Evolutionary conservation across 2,797 vertebrate genomes (phyloP).

Genomic region (Notolepis coatsorum): DNA sequence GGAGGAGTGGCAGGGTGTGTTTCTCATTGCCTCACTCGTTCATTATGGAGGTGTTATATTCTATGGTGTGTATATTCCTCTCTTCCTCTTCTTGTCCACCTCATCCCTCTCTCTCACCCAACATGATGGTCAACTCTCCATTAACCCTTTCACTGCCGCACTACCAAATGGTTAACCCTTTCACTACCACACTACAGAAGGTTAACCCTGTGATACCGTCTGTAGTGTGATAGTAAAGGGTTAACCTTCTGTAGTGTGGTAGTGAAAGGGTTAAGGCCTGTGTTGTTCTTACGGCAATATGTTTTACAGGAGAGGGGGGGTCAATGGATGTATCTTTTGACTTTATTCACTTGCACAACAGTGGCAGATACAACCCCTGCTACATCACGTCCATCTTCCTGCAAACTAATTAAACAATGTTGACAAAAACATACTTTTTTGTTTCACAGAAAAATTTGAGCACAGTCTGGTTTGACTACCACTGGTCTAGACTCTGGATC

Average conservation of each 20-base stretch:
- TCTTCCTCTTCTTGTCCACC: neutral
- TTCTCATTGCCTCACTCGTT: constrained; percentile 93
- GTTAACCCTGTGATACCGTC: too few relatives aligned
- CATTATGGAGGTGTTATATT: constrained; percentile 94
- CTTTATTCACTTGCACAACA: too few relatives aligned
- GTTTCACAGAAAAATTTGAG: too few relatives aligned
- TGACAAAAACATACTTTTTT: neutral
- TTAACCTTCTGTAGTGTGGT: neutral
- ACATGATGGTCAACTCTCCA: too few relatives aligned
- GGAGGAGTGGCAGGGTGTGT: constrained; percentile 87
- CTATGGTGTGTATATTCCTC: constrained; percentile 81
- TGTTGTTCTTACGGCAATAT: neutral
- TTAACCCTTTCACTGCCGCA: neutral
- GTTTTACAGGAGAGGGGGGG: neutral
- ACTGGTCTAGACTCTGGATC: too few relatives aligned
- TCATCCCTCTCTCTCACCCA: neutral
- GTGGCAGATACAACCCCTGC: too few relatives aligned
- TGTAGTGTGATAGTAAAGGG: neutral
- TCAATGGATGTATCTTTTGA: neutral
- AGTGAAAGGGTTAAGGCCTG: too few relatives aligned
- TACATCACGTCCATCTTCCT: neutral
- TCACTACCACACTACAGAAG: neutral
- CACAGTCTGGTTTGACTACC: too few relatives aligned
- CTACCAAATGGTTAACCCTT: neutral
- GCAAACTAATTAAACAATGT: neutral